Evolutionary conservation across 1,140 invertebrate genomes (phyloP), one percentile per base, ranked within the genome.

Genomic region (Zaprionus lachaisei): DNA sequence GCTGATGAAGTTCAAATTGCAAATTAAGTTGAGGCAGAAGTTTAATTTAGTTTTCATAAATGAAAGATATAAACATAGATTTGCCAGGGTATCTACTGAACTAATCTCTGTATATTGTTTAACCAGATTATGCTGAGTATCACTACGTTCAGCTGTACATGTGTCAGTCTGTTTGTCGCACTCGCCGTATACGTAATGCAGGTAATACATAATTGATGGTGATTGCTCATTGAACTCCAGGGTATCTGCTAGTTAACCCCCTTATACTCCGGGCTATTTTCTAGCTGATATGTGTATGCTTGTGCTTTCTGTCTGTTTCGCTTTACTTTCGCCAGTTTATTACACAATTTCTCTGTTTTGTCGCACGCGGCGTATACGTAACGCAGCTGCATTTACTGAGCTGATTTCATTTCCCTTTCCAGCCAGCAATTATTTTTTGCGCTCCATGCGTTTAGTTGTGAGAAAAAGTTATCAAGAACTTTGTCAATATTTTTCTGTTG

Each of bases 401-500:
- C 49, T 72, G 73, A 72, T 72, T 76, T 72, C 73, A 76, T 56
- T 72, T 76, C 73, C 73, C 44, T 47, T 61, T 76, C 26, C 69
- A 58, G 62, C 15, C 61, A 44, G 22, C 74, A 77, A 77, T 72
- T 72, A 72, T 72, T 67, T 72, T 67, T 72, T 51, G n/a, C 41
- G 74, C 56, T 41, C 24, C 37, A n/a, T 58, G 41, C 49, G 24
- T 44, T 49, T 51, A 61, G 61, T 41, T 77, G 75, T 77, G 74
- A 51, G 58, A 73, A 75, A 70, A 79, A 72, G 66, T 76, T 81
- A 51, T 72, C 64, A 47, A 28, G 68, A 64, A 58, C 73, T 80
- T 76, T 76, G 73, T 76, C 68, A 65, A 76, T 72, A 65, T 71
- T 54, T 65, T 56, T 37, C 73, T 54, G 22, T 12, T 47, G 34